Percentiles rank a stretch among this genome's conserved stretches.
Evolutionary conservation across 2,113 vertebrate genomes (phyloP).

Genomic region (Istiophorus platypterus): DNA sequence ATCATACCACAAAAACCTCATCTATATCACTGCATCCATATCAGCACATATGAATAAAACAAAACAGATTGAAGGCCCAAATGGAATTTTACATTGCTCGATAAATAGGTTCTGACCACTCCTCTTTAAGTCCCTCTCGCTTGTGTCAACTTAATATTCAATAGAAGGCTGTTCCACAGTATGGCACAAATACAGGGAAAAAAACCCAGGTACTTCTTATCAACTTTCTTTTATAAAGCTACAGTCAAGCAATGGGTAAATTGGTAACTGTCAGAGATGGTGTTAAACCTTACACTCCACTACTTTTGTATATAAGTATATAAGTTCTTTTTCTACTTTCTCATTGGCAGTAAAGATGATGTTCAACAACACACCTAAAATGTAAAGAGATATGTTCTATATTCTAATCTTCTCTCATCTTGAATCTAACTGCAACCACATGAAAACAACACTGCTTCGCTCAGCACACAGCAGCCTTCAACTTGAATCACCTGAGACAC

Average conservation of each 20-base stretch:
- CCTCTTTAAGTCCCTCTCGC: not conserved
- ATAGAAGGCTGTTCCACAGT: not conserved
- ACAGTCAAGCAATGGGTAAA: not conserved
- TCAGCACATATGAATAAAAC: not conserved
- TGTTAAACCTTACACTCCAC: not conserved
- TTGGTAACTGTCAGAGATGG: not conserved
- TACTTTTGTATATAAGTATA: not conserved
- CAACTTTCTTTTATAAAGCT: no score
- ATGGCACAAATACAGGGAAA: not conserved
- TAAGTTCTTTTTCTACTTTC: not conserved
- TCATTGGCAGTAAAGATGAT: not conserved
- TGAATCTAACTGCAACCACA: not conserved
- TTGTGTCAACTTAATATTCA: not conserved
- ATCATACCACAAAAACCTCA: not conserved
- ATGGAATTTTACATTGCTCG: no score
- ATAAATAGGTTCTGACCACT: not conserved
- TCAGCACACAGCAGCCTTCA: conserved; percentile 63
- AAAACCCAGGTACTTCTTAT: no score
- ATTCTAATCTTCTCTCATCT: not conserved
- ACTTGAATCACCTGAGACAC: conserved; percentile 61
- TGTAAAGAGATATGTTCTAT: not conserved
- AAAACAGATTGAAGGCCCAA: not conserved
- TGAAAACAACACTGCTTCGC: not conserved
- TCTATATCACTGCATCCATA: no score
- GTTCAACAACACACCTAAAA: conserved; percentile 5